Conservation (phyloP, 2,113 vertebrate species). For the Salvator merianae region DNA sequence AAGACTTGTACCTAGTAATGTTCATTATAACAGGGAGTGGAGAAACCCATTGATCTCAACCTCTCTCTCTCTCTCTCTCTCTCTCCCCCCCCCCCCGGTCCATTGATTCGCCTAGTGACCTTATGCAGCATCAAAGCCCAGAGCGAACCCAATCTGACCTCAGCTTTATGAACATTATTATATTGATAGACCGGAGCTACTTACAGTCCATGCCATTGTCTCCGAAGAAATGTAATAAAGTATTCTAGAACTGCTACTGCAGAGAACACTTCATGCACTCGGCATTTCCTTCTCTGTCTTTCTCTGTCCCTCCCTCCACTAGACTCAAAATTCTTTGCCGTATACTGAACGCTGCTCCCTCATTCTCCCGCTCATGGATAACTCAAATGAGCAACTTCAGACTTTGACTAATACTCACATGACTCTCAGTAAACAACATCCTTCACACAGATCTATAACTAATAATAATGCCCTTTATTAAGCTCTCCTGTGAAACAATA, state of each 20-base stretch:
- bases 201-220: conserved; percentile 80
- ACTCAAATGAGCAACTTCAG: conserved; percentile 75
- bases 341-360: conserved; percentile 47
- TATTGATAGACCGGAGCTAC: conserved; percentile 81
- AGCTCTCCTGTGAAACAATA: conserved; percentile 73
- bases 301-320: conserved; percentile 36
- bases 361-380: conserved; percentile 51
- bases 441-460: conserved; percentile 76
- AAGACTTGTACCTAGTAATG: conserved; percentile 83
- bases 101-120: conserved; percentile 92
- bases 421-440: conserved; percentile 74
- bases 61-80: conserved; percentile 61
- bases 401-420: conserved; percentile 73
- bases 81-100: conserved; percentile 69
- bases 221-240: conserved; percentile 79
- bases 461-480: conserved; percentile 80
- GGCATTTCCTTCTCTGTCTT: conserved; percentile 67
- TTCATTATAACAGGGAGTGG: conserved; percentile 83
- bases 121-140: conserved; percentile 92
- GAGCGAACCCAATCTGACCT: conserved; percentile 90
- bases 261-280: conserved; percentile 72
- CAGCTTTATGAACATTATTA: conserved; percentile 87
- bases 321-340: conserved; percentile 67
- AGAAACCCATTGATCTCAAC: conserved; percentile 85
- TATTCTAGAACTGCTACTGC: conserved; percentile 80